A percentile compares a stretch with the other conserved stretches of the same genome.
Evolutionary conservation across 2,113 vertebrate genomes (phyloP).

Genomic region (Bettongia penicillata): DNA sequence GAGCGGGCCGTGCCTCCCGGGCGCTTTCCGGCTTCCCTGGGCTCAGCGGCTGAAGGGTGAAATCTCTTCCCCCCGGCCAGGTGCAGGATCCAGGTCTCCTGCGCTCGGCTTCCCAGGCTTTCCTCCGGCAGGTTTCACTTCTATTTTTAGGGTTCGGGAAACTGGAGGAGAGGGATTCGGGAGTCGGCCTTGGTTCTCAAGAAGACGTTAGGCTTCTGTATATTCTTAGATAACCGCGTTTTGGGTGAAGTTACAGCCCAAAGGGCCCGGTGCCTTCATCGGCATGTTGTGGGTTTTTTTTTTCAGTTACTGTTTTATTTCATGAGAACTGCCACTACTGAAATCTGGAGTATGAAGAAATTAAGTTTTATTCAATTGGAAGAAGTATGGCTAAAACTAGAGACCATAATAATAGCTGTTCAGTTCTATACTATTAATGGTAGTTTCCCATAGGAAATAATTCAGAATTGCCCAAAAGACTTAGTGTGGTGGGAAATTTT

Average conservation of each 20-base stretch:
- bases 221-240: background rate
- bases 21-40: background rate
- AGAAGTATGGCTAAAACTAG: background rate
- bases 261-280: background rate
- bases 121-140: slow-evolving; percentile 9
- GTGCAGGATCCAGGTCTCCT: background rate
- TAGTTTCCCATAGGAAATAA: background rate
- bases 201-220: background rate
- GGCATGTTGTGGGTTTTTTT: background rate
- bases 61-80: background rate
- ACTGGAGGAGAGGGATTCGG: slow-evolving; percentile 24
- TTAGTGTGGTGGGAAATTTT: background rate
- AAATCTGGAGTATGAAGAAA: background rate
- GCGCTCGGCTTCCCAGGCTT: background rate
- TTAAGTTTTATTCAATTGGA: background rate
- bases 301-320: background rate
- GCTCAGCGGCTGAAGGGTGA: slow-evolving; percentile 54
- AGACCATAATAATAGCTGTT: background rate
- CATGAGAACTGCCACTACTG: background rate
- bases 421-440: background rate
- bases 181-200: background rate
- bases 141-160: slow-evolving; percentile 17
- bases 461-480: background rate
- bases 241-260: background rate
- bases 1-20: background rate